Percentiles rank a stretch among this genome's conserved stretches.
phyloP scores from a whole-genome alignment of 2,888 invertebrate genomes.

The Lasius fuliginosus region DNA sequence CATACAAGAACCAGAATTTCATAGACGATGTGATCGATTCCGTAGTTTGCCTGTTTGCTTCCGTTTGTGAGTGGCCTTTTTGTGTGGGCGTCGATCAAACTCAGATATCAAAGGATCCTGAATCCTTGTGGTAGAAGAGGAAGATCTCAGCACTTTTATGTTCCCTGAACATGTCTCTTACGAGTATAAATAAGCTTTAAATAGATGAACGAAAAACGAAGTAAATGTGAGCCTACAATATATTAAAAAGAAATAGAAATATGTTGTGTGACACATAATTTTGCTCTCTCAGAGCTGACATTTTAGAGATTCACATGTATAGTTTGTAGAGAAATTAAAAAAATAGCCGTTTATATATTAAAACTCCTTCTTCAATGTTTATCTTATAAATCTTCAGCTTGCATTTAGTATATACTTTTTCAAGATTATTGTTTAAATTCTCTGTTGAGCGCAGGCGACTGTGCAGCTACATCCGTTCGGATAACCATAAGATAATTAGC shows the following conservation, averaged over 20 bases:
- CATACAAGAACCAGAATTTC: background rate
- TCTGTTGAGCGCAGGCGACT: conserved; percentile 43
- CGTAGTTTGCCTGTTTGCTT: conserved; percentile 48
- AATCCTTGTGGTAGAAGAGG: conserved; percentile 24
- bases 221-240: background rate
- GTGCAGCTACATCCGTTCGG: conserved; percentile 60
- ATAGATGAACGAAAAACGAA: conserved; percentile 14
- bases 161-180: conserved; percentile 5
- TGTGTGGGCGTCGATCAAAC: conserved; percentile 59
- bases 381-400: background rate
- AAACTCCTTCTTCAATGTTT: background rate
- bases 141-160: conserved; percentile 49
- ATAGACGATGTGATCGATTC: conserved; percentile 45
- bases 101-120: conserved; percentile 55
- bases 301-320: background rate
- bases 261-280: background rate
- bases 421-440: background rate
- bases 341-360: background rate
- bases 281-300: background rate
- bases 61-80: conserved; percentile 47
- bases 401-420: background rate
- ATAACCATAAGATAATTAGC: conserved; percentile 71
- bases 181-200: conserved; percentile 15
- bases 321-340: background rate
- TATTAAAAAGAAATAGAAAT: conserved; percentile 11